Percentiles rank a stretch among this genome's conserved stretches.
Conservation (phyloP, 2,797 vertebrate species). For the Phrynocephalus forsythii region DNA sequence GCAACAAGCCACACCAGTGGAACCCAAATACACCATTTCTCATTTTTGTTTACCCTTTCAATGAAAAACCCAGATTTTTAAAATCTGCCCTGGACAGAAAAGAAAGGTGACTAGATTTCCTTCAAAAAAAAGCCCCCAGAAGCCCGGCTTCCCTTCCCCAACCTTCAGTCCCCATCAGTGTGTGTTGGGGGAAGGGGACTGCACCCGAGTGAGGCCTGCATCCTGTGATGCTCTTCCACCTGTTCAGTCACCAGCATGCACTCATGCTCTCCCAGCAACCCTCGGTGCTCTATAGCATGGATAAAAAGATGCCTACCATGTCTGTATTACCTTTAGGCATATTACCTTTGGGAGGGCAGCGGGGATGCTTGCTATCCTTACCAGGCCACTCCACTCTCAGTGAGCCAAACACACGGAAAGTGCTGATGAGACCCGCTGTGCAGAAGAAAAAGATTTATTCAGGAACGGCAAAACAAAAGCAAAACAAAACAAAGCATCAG, state of each 20-base stretch:
- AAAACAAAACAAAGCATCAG: too few relatives aligned
- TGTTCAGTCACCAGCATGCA: conserved; percentile 77
- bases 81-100: not conserved
- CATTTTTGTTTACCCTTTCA: not conserved
- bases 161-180: not conserved
- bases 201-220: conserved; percentile 27
- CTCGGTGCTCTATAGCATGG: conserved; percentile 76
- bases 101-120: not conserved
- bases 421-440: conserved; percentile 94
- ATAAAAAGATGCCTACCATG: conserved; percentile 87
- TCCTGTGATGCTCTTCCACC: conserved; percentile 58
- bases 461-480: too few relatives aligned
- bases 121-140: not conserved
- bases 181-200: conserved; percentile 1
- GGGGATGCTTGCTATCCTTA: conserved; percentile 99
- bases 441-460: conserved; percentile 11
- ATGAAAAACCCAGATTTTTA: too few relatives aligned
- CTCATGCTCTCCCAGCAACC: conserved; percentile 73
- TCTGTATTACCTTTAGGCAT: conserved; percentile 97
- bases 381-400: conserved; percentile 98
- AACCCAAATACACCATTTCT: not conserved
- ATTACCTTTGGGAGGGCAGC: conserved; percentile 99
- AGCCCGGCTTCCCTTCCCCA: too few relatives aligned
- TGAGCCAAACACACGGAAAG: conserved; percentile 96
- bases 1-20: not conserved